Evolutionary conservation across 2,888 invertebrate genomes (phyloP), one percentile per base, ranked within the genome.

Genomic region (Lithodes maja): DNA sequence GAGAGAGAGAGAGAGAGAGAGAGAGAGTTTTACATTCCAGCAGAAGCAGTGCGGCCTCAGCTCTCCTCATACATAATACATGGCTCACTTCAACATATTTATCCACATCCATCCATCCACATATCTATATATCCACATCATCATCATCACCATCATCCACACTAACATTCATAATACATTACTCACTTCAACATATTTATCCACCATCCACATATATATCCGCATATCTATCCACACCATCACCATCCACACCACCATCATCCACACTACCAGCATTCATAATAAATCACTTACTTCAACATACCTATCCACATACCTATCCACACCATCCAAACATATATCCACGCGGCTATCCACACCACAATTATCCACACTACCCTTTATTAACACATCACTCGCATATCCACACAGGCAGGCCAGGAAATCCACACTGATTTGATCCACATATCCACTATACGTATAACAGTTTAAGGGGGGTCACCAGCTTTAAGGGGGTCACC

Each of bases 1-100:
- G 85, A 55, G 68, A 78, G 50, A 52, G 85, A 3, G 52, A 68
- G 71, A 54, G 74, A 17, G 53, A n/a, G 55, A 55, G 55, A 55
- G 55, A 55, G 55, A 55, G 55, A 84, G 84, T 84, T 84, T 84
- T 84, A 84, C 84, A 84, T 84, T 84, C 84, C 84, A 84, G 84
- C 54, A 77, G 84, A 84, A 84, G 84, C 84, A 84, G 84, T 84
- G 84, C 50, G 84, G 84, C 77, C 83, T 61, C 61, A 54, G 55
- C 61, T 74, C 83, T 84, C 74, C 74, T 84, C 84, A 85, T 85
- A 78, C 78, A 85, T 85, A 79, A 85, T 85, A 61, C 85, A 85
- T 85, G 68, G 78, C 78, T 50, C 17, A 54, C 85, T 50, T 78
- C 15, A 69, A 74, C 75, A 54, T 49, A 9, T 53, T 1, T 33